These are phyloP conservation scores for Buteo buteo DNA, from an alignment of 2,113 vertebrate genomes.

Conservation along the genomic window DNA sequence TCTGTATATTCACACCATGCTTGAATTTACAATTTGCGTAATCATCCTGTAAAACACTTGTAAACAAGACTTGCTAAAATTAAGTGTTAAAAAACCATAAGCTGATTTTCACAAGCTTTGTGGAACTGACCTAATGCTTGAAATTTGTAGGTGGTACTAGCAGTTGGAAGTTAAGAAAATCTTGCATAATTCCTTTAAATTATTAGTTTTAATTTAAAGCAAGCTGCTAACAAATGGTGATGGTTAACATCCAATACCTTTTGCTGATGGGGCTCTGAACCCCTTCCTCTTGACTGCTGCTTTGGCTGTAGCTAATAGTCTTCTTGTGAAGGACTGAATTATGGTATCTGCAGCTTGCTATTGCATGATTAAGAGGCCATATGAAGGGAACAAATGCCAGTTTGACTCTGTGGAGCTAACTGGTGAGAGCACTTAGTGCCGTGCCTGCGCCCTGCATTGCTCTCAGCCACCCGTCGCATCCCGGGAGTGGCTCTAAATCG, in stretches of 20 bases:
- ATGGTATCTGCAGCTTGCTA: not conserved
- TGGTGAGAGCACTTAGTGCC: fast-evolving
- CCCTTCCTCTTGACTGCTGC: not conserved
- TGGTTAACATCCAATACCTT: not conserved
- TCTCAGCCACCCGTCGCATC: not conserved
- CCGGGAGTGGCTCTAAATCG: not conserved
- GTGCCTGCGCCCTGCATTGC: fast-evolving
- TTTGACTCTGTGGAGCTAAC: not conserved
- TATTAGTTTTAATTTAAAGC: not conserved
- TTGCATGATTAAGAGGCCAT: not conserved
- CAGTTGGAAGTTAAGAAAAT: not conserved
- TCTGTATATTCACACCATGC: not conserved
- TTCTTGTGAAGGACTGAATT: not conserved
- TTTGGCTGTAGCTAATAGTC: not conserved
- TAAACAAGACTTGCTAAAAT: not conserved
- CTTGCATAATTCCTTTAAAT: not conserved
- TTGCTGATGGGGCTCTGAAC: not conserved
- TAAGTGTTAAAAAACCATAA: not conserved
- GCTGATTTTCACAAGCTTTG: not conserved
- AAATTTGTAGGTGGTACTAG: not conserved
- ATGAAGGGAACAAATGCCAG: not conserved
- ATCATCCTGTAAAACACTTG: not conserved
- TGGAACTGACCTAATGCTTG: not conserved
- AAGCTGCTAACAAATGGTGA: not conserved
- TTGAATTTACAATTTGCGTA: not conserved